These are phyloP conservation scores for Xiphophorus maculatus DNA, from an alignment of 2,113 vertebrate genomes.

Conservation along the genomic window DNA sequence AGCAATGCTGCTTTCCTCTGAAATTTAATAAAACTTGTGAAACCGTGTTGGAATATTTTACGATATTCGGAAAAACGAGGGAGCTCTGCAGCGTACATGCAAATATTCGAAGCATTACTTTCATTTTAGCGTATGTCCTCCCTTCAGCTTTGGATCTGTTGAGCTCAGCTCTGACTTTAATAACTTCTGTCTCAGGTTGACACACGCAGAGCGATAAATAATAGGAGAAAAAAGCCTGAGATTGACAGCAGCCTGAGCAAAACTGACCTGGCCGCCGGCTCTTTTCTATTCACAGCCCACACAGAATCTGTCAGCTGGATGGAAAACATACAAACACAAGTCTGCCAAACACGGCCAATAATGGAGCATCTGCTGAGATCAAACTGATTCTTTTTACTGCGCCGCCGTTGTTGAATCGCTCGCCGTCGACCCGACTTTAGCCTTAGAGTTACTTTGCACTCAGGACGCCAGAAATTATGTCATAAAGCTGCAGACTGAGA, in stretches of 20 bases:
- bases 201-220: conserved; percentile 12
- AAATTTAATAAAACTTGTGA: conserved; percentile 1
- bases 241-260: conserved; percentile 42
- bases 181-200: background rate
- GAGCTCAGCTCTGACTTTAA: conserved; percentile 13
- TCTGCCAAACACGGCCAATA: conserved; percentile 13
- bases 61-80: background rate
- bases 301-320: conserved; percentile 40
- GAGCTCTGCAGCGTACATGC: background rate
- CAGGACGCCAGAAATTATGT: conserved; percentile 34
- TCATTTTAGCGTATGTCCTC: background rate
- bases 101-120: background rate
- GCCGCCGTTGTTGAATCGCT: conserved; percentile 11
- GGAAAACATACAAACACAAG: conserved; percentile 29
- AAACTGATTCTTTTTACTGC: conserved; percentile 14
- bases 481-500: background rate
- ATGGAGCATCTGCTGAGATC: conserved; percentile 44
- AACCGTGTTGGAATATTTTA: too few species aligned
- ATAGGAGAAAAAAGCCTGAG: conserved; percentile 26
- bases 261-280: conserved; percentile 48
- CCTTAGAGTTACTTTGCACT: conserved; percentile 31
- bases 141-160: conserved; percentile 9
- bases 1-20: background rate
- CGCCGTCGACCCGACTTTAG: conserved; percentile 19
- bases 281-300: conserved; percentile 33